Conservation (phyloP, 2,113 vertebrate genomes). For the Speoplatyrhinus poulsoni region DNA sequence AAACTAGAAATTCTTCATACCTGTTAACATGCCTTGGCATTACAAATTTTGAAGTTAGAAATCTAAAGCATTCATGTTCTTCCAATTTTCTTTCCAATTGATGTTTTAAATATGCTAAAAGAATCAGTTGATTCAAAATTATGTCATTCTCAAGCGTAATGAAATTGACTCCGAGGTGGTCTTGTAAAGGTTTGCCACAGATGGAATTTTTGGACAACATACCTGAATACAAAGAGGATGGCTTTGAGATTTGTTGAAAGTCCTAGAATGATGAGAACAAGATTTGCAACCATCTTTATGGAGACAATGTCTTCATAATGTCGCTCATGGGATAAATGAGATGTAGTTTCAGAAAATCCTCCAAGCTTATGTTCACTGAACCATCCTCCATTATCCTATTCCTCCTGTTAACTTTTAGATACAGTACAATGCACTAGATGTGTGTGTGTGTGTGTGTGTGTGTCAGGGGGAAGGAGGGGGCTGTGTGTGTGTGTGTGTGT, state of each 20-base stretch:
- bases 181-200: slow-evolving; percentile 58
- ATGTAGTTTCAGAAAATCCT: not conserved
- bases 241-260: slow-evolving; percentile 36
- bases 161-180: slow-evolving; percentile 55
- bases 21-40: slow-evolving; percentile 31
- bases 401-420: not conserved
- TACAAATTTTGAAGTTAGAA: slow-evolving; percentile 24
- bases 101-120: slow-evolving; percentile 60
- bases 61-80: slow-evolving; percentile 55
- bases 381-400: not conserved
- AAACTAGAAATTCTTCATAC: slow-evolving; percentile 66
- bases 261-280: slow-evolving; percentile 31
- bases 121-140: slow-evolving; percentile 52
- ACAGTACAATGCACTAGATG: not conserved
- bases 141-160: slow-evolving; percentile 71
- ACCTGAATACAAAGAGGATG: slow-evolving; percentile 38
- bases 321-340: slow-evolving; percentile 1
- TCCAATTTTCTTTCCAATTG: slow-evolving; percentile 62
- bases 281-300: slow-evolving; percentile 20
- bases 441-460: slow-evolving; percentile 6
- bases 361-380: not conserved
- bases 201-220: slow-evolving; percentile 39
- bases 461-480: not conserved
- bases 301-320: slow-evolving; percentile 13
- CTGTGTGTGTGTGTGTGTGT: not conserved